Base-by-base conservation (phyloP, 2,113 vertebrate species). In the Apistogramma diplotaenia region DNA sequence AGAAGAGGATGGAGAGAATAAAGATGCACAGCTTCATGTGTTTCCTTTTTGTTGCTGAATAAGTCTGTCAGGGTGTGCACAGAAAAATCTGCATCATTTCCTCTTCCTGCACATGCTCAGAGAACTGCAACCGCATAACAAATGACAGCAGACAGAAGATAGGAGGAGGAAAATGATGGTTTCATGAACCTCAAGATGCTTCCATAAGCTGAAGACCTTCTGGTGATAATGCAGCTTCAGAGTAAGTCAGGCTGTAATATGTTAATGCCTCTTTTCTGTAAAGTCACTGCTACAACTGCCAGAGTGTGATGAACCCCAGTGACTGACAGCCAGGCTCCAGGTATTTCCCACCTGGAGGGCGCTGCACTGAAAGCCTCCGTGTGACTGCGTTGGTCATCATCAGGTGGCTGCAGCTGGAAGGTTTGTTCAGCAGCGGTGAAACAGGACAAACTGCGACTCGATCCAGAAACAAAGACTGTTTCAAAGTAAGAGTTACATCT, bases 401-500 rank as follows among this genome's bases (percentile, higher is more conserved):
- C n/a, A n/a, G n/a, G n/a, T n/a, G n/a, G n/a, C n/a, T n/a, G n/a
- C n/a, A n/a, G n/a, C n/a, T n/a, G n/a, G n/a, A n/a, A n/a, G n/a
- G n/a, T n/a, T n/a, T n/a, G n/a, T n/a, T n/a, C n/a, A 62, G n/a
- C 21, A 40, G 35, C 5, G 5, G 40, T 43, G 35, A 0, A 43
- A 65, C 0, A 10, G 9, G 11, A 4, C 11, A 40, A 40, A 40
- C 10, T 12, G 4, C 3, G 11, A 40, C 37, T 11, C 37, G 4
- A 9, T 37, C 35, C 35, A 37, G 35, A 40, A 40, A 12, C 11
- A 13, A 4, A 40, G 4, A 40, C 37, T 2, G 3, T 40, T 13
- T 40, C 37, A 12, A 40, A 18, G 61, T 43, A 43, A 65, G 8
- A 25, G 4, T 0, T 6, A 21, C 37, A 65, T 37, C 18, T 65